These are phyloP conservation scores for Callionymus lyra DNA, from an alignment of 2,113 vertebrate genomes.

Conservation along the genomic window DNA sequence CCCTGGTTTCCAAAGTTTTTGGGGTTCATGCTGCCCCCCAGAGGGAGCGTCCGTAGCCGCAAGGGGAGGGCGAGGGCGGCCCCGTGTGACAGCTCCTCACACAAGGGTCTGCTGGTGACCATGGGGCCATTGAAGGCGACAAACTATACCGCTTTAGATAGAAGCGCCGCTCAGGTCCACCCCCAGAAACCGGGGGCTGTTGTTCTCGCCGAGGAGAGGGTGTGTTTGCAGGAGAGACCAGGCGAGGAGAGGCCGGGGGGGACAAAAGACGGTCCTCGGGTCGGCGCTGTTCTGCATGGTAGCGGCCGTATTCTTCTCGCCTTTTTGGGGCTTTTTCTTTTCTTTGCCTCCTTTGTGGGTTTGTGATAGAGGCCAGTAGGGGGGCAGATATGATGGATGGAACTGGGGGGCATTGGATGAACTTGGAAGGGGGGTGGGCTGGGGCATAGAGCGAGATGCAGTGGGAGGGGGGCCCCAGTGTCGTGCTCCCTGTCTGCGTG, in stretches of 20 bases:
- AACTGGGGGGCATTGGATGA: slow-evolving; percentile 27
- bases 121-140: slow-evolving; percentile 48
- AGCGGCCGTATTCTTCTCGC: slow-evolving; percentile 55
- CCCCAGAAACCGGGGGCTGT: slow-evolving; percentile 47
- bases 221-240: slow-evolving; percentile 54
- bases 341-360: slow-evolving; percentile 52
- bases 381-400: slow-evolving; percentile 63
- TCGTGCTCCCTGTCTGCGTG: slow-evolving; percentile 61
- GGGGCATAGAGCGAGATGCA: too few relatives aligned
- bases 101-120: slow-evolving; percentile 63
- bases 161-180: slow-evolving; percentile 44
- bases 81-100: slow-evolving; percentile 60
- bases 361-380: slow-evolving; percentile 37
- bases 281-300: slow-evolving; percentile 62
- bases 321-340: slow-evolving; percentile 49
- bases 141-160: slow-evolving; percentile 49
- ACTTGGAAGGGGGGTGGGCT: slow-evolving; percentile 9
- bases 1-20: slow-evolving; percentile 18
- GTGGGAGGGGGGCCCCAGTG: slow-evolving; percentile 45
- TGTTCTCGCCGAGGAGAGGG: slow-evolving; percentile 53
- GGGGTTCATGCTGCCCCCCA: slow-evolving; percentile 32
- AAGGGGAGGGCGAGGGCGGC: slow-evolving; percentile 51
- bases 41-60: slow-evolving; percentile 39
- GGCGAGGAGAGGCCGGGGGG: slow-evolving; percentile 48
- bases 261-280: slow-evolving; percentile 54